Percentiles rank a stretch among this genome's conserved stretches.
Conservation (phyloP, 2,888 invertebrate species). For the Trichacis sp. region DNA sequence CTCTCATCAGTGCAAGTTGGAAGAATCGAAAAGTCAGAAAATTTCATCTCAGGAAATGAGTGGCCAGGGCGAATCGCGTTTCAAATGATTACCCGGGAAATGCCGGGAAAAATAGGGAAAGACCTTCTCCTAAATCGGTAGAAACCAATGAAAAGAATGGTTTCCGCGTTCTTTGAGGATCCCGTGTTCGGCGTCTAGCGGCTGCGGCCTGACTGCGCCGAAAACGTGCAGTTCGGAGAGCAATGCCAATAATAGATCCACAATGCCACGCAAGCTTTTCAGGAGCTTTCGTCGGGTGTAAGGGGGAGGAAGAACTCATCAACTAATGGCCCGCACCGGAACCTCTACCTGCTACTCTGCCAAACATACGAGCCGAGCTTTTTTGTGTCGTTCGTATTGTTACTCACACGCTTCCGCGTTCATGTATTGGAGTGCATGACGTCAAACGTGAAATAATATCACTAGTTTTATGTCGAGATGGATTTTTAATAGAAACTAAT, state of each 20-base stretch:
- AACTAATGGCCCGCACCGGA: constrained; percentile 69
- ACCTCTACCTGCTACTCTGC: constrained; percentile 46
- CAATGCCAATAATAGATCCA: constrained; percentile 61
- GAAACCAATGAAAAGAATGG: constrained; percentile 44
- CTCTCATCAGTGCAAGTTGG: too few relatives aligned
- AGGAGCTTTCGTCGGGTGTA: constrained; percentile 39
- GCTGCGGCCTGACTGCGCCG: constrained; percentile 50
- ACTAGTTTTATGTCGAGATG: too few relatives aligned
- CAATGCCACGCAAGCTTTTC: constrained; percentile 64
- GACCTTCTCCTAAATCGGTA: background rate
- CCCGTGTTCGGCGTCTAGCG: constrained; percentile 34
- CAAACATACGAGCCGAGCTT: constrained; percentile 34
- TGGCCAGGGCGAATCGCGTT: background rate
- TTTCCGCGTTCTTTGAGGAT: constrained; percentile 33
- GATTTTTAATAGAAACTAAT: too few relatives aligned
- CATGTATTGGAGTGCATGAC: background rate
- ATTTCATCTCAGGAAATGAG: too few relatives aligned
- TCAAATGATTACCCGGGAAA: background rate
- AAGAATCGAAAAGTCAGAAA: too few relatives aligned
- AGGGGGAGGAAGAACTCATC: constrained; percentile 61
- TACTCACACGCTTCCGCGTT: background rate
- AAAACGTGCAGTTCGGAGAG: constrained; percentile 63
- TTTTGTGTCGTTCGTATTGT: constrained; percentile 7
- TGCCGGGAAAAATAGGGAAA: background rate
- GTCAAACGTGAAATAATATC: background rate